These are phyloP conservation scores for Halocynthia roretzi DNA, from an alignment of 23 tunicate species.

Conservation along the genomic window DNA sequence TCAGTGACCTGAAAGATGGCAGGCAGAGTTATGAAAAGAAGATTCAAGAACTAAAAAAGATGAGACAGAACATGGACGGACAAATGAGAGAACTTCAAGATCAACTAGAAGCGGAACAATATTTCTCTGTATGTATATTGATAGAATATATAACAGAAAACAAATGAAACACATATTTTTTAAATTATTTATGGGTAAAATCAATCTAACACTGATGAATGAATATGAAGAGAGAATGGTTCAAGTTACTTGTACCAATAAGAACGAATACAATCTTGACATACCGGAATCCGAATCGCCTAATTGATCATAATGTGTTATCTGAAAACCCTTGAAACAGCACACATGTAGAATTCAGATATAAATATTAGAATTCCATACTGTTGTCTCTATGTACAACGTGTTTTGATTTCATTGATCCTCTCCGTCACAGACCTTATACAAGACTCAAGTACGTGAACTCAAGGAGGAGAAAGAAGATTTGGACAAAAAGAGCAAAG, in stretches of 20 bases:
- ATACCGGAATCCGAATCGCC: too few relatives aligned
- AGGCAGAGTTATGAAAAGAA: slow-evolving; percentile 60
- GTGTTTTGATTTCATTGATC: not conserved
- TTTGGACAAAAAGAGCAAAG: slow-evolving; percentile 61
- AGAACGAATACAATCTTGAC: too few relatives aligned
- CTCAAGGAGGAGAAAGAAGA: slow-evolving; percentile 89
- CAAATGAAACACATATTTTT: too few relatives aligned
- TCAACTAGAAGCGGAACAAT: slow-evolving; percentile 94
- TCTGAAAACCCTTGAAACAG: too few relatives aligned
- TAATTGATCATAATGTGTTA: too few relatives aligned
- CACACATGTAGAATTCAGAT: too few relatives aligned
- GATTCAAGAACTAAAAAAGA: slow-evolving; percentile 56
- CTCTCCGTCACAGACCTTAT: slow-evolving; percentile 48
- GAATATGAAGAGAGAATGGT: too few relatives aligned
- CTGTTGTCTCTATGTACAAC: not conserved
- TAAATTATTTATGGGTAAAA: too few relatives aligned
- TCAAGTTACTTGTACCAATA: too few relatives aligned
- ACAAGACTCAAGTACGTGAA: slow-evolving; percentile 84
- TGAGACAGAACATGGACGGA: slow-evolving; percentile 67
- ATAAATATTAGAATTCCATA: not conserved
- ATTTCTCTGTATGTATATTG: slow-evolving; percentile 69
- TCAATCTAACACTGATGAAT: too few relatives aligned
- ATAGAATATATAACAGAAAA: not conserved
- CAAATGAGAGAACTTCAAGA: slow-evolving; percentile 97
- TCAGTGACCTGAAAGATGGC: slow-evolving; percentile 54